A percentile compares a stretch with the other conserved stretches of the same genome.
Conservation (phyloP, 1,140 invertebrate species). For the Nephila pilipes region DNA sequence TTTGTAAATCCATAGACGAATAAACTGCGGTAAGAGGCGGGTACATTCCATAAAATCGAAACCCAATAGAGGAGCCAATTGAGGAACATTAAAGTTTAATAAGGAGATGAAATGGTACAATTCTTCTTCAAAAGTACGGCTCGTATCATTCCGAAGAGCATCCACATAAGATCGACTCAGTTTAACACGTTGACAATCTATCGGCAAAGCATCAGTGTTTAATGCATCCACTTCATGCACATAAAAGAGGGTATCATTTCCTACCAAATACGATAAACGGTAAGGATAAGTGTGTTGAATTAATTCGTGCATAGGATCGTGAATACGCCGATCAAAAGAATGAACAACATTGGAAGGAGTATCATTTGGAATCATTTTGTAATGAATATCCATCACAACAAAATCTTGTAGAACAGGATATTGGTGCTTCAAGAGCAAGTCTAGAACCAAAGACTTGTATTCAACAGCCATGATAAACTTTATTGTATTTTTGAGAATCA, state of each 20-base stretch:
- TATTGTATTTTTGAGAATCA: too few relatives aligned
- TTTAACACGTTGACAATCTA: background rate
- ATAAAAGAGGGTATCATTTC: background rate
- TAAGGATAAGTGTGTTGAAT: background rate
- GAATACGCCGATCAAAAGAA: background rate
- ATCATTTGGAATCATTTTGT: background rate
- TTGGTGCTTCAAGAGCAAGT: background rate
- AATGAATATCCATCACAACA: background rate
- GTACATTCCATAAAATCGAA: too few relatives aligned
- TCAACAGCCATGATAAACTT: too few relatives aligned
- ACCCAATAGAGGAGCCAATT: background rate
- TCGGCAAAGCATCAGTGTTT: background rate
- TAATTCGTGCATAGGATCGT: background rate
- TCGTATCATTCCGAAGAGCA: too few relatives aligned
- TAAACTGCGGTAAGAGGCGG: background rate
- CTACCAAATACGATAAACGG: too few relatives aligned
- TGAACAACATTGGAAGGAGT: background rate
- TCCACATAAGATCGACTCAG: too few relatives aligned
- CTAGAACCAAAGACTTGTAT: too few relatives aligned
- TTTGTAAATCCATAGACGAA: background rate
- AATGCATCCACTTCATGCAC: too few relatives aligned
- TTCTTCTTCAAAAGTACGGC: too few relatives aligned
- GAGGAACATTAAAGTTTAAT: background rate
- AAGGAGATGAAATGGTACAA: background rate
- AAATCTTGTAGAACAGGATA: conserved; percentile 5